Base-by-base conservation (phyloP, 2,888 invertebrate species). In the Microplitis manilae region DNA sequence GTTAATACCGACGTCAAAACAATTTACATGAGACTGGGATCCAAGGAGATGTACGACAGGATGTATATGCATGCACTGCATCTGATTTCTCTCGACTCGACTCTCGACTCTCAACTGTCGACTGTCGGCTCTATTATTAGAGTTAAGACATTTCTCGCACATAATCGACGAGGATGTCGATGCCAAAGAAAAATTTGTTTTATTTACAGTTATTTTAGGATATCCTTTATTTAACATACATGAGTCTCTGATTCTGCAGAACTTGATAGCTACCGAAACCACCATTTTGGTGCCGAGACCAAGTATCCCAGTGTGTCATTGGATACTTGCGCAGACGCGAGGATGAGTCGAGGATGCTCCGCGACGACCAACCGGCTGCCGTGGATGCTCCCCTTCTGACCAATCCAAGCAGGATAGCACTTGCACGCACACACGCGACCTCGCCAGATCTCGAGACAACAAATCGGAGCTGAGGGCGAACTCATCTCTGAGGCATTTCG, bases 301-400 rank as follows among this genome's bases (percentile, higher is more conserved):
- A 78, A 81, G 76, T 75, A 78, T 81, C 79, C 79, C 80, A 60
- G 73, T 68, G 60, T 67, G 17, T 30, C 30, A 30, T 30, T 30
- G 30, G 30, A 13, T 13, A 13, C 40, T 65, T 62, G 80, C 80
- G 80, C 82, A 82, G 81, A 78, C 82, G 80, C 81, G 80, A 85
- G 82, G 89, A 89, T 89, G 89, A 90, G 89, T 87, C 74, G 69
- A 70, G 80, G 89, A 89, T 88, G 87, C 82, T 86, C 82, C 80
- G 75, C 74, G 60, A 73, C 70, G 82, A 80, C 90, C 89, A 90
- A 90, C 88, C 71, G 81, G 78, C 62, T 75, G 76, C 61, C 81
- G 81, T 83, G 83, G 89, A 89, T 89, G 90, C 84, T 87, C 85
- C 86, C 84, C 85, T 79, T 85, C 81, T 85, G 81, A 79, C 89